A percentile compares a stretch with the other conserved stretches of the same genome.
Evolutionary conservation across 2,113 vertebrate genomes (phyloP).

Genomic region (Melanostigma gelatinosum): DNA sequence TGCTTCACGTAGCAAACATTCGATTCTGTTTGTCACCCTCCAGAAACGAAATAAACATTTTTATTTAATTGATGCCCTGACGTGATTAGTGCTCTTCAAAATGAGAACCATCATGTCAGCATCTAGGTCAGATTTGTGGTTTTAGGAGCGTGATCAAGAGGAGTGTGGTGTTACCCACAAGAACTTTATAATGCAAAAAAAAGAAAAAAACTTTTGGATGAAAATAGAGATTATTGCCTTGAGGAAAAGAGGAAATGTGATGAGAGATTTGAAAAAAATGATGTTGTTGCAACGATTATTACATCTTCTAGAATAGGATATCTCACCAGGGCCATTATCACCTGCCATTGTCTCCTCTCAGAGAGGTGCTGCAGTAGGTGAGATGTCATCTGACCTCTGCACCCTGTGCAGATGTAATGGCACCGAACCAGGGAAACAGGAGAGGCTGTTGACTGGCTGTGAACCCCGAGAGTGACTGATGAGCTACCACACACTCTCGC

Average conservation of each 20-base stretch:
- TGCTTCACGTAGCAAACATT: conserved; percentile 32
- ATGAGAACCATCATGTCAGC: conserved; percentile 50
- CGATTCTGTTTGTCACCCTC: conserved; percentile 40
- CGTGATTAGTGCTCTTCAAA: conserved; percentile 39
- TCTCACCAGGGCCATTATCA: conserved; percentile 43
- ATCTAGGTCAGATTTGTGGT: conserved; percentile 29
- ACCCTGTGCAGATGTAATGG: conserved; percentile 56
- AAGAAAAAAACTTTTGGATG: not conserved
- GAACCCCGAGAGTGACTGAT: conserved; percentile 59
- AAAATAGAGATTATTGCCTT: not conserved
- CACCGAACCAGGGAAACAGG: conserved; percentile 62
- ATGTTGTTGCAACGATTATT: not conserved
- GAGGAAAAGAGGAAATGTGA: not conserved
- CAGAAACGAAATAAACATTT: conserved; percentile 40
- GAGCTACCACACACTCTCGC: conserved; percentile 45
- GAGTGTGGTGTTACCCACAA: not conserved
- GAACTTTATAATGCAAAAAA: not conserved
- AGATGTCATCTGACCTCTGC: conserved; percentile 68
- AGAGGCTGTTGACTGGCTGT: conserved; percentile 62
- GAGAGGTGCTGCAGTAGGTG: conserved; percentile 50
- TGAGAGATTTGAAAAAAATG: not conserved
- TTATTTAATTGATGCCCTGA: conserved; percentile 18
- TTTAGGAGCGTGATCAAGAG: conserved; percentile 42
- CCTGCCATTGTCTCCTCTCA: conserved; percentile 30
- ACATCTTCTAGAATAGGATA: conserved; percentile 15